A percentile compares a stretch with the other conserved stretches of the same genome.
Conservation (phyloP, 2,113 vertebrate genomes). For the Barnardius zonarius region DNA sequence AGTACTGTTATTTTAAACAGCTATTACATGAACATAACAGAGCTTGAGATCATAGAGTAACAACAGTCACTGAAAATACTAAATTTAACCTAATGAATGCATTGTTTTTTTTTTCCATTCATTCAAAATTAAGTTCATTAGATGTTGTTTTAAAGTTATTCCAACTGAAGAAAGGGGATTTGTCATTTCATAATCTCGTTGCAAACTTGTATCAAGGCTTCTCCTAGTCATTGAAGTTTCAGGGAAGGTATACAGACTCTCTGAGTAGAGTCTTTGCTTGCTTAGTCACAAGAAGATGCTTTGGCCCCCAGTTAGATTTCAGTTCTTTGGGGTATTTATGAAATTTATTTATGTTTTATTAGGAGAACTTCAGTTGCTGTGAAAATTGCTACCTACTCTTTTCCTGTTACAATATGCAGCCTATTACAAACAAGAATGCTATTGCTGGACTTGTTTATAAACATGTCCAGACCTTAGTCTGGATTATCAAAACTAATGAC, state of each 20-base stretch:
- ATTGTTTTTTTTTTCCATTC: background rate
- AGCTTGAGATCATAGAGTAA: background rate
- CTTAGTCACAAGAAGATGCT: background rate
- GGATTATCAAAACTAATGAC: background rate
- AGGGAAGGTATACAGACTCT: background rate
- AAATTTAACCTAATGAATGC: background rate
- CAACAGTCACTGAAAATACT: background rate
- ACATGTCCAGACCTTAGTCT: background rate
- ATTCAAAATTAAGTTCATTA: background rate
- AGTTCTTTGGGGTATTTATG: background rate
- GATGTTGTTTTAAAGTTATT: background rate
- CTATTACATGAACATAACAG: background rate
- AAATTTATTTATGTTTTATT: background rate
- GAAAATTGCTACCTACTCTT: background rate
- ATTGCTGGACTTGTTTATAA: background rate
- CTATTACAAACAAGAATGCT: background rate
- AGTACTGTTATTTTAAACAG: background rate
- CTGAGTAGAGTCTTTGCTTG: background rate
- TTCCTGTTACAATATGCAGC: background rate
- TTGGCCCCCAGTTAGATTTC: background rate
- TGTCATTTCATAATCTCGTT: background rate
- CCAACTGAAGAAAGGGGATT: background rate
- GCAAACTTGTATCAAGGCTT: background rate
- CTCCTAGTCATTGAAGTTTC: background rate
- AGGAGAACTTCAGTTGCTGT: background rate